Conservation (phyloP, 2,113 vertebrate genomes). For the Nothocercus julius region DNA sequence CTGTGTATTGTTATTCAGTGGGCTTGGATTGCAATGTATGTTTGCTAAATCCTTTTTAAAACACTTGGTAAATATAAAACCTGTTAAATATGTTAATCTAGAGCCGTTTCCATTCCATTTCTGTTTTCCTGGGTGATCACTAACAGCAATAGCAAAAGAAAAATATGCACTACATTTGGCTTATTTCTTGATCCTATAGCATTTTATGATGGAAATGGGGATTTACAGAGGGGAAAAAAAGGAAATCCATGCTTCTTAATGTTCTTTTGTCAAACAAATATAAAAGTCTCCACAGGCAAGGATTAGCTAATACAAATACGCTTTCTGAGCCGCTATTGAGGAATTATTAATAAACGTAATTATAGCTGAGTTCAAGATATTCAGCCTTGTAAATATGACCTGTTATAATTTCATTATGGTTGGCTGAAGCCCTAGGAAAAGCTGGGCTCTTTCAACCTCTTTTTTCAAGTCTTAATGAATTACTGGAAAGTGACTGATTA, state of each 20-base stretch:
- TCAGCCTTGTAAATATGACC: conserved; percentile 48
- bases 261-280: conserved; percentile 49
- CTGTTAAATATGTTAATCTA: not conserved
- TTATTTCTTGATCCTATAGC: not conserved
- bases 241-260: conserved; percentile 46
- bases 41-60: not conserved
- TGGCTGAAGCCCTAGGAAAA: conserved; percentile 34
- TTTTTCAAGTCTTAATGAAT: conserved; percentile 52
- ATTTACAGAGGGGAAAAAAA: not conserved
- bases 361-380: conserved; percentile 45
- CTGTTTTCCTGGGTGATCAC: not conserved
- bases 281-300: conserved; percentile 55
- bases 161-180: rapidly evolving
- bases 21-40: not conserved
- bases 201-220: conserved; percentile 18
- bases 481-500: conserved; percentile 48
- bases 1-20: not conserved
- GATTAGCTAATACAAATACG: conserved; percentile 65
- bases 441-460: conserved; percentile 22
- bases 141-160: not conserved
- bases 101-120: not conserved
- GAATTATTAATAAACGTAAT: conserved; percentile 46
- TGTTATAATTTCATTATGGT: conserved; percentile 37
- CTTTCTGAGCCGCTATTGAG: conserved; percentile 40
- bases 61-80: not conserved